Base-by-base conservation (phyloP, 1,140 invertebrate genomes). In the Diorhabda sublineata region DNA sequence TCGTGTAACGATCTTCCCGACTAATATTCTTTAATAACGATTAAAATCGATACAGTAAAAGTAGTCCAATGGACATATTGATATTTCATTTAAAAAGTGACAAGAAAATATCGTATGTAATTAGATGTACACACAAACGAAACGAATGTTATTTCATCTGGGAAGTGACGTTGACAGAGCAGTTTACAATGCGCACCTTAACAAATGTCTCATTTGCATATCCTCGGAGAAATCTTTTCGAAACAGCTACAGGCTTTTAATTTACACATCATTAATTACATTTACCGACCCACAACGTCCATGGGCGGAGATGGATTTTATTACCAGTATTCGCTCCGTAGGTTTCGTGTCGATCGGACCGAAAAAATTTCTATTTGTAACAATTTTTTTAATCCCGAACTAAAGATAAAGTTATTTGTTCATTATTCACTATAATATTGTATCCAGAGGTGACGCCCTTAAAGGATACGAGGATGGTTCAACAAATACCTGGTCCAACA, bases 241-340 rank as follows among this genome's bases (percentile, higher is more conserved):
- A 71, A 75, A 72, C 69, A 66, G 71, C 76, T 73, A 74, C 69
- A 75, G 75, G 71, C 76, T 76, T 76, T 77, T 77, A 77, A 77
- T 77, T 77, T 77, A 77, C 76, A 77, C 75, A 69, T 76, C 76
- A 77, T 77, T 77, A 77, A 77, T 77, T 75, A 77, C 73, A 45
- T 61, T 68, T 67, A 70, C 69, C 74, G 74, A 75, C 74, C 65
- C 74, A 72, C 68, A 68, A 70, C 69, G 67, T 52, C 11, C 63
- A 64, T 42, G 26, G 68, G 69, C 70, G 73, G 71, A 71, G 73
- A n/a, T 52, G n/a, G 47, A n/a, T 52, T 26, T 26, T 26, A 26
- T 26, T 26, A 26, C 26, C 26, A 26, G 26, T 3, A n/a, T n/a
- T 52, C 47, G 47, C 47, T 52, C 47, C 6, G n/a, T 52, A n/a